Base-by-base conservation (phyloP, 2,113 vertebrate genomes). In the Actenoides lindsayi region DNA sequence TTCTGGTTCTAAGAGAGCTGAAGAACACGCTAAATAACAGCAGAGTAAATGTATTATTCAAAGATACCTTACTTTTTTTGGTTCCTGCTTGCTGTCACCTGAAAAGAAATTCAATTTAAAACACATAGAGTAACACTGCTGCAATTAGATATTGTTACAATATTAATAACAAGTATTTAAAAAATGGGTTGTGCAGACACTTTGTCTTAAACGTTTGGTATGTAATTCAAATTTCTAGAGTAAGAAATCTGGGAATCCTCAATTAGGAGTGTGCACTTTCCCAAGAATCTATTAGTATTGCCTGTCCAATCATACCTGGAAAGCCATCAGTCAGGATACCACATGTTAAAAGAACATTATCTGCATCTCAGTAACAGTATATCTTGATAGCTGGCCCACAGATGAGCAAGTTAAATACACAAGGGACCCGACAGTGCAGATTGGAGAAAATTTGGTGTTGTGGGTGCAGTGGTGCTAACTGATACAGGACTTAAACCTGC, bases 101-200 rank as follows among this genome's bases (percentile, higher is more conserved):
- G 41, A 31, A 89, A 60, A 92, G 6, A 48, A 97, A 88, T 94
- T 97, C 81, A 80, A 97, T 86, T 83, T 65, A 65, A 94, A 78
- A 42, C 28, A 5, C 0, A 3, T 5, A 23, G 20, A 80, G 23
- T 73, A 74, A 63, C 37, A n/a, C 15, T 59, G 6, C 13, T 88
- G 10, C 15, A 57, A 70, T 70, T 83, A 53, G 13, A 19, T 80
- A 14, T 42, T 63, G 3, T 70, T 91, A 63, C 56, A 39, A 73
- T 68, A 46, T 20, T 51, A 44, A 68, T 82, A 46, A 59, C 12
- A 51, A 59, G 1, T 74, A 33, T 3, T 63, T 62, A 7, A 15
- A 81, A 56, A 80, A 51, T 9, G 1, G 16, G 9, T 67, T 60
- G 8, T 60, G 9, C 46, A 50, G 23, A 54, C 1, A 44, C 5